phyloP scores from a whole-genome alignment of 1,140 invertebrate species.

The Olivierus martensii region DNA sequence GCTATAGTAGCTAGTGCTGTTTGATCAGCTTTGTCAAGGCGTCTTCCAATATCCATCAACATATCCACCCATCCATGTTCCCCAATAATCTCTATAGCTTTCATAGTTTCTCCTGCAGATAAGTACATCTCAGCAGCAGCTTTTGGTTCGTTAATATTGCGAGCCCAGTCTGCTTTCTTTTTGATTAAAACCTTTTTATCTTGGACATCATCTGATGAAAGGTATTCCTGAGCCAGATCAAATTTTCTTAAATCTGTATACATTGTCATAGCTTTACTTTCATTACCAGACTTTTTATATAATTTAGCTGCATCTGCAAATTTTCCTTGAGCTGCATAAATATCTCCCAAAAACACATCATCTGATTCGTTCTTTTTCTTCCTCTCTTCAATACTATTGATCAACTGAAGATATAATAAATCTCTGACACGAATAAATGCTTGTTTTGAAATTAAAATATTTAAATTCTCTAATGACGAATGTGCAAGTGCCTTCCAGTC shows the following conservation, averaged over 20 bases:
- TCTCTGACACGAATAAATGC: conserved; percentile 72
- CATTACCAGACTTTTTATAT: conserved; percentile 65
- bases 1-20: conserved; percentile 58
- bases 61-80: conserved; percentile 90
- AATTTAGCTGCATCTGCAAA: conserved; percentile 77
- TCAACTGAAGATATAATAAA: conserved; percentile 56
- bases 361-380: conserved; percentile 22
- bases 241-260: conserved; percentile 97
- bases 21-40: conserved; percentile 67
- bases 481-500: conserved; percentile 86
- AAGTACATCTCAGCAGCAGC: conserved; percentile 95
- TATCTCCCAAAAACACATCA: conserved; percentile 61
- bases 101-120: conserved; percentile 76
- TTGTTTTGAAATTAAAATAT: conserved; percentile 72
- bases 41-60: conserved; percentile 70
- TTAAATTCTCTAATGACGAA: conserved; percentile 66
- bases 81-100: conserved; percentile 84
- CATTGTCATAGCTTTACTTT: conserved; percentile 77
- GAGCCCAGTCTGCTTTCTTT: conserved; percentile 86
- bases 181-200: conserved; percentile 67
- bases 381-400: conserved; percentile 53
- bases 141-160: conserved; percentile 84
- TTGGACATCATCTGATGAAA: conserved; percentile 22
- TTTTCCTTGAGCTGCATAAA: conserved; percentile 70
- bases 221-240: conserved; percentile 57